phyloP scores from a whole-genome alignment of 2,797 vertebrate species.

The Zalophus californianus region DNA sequence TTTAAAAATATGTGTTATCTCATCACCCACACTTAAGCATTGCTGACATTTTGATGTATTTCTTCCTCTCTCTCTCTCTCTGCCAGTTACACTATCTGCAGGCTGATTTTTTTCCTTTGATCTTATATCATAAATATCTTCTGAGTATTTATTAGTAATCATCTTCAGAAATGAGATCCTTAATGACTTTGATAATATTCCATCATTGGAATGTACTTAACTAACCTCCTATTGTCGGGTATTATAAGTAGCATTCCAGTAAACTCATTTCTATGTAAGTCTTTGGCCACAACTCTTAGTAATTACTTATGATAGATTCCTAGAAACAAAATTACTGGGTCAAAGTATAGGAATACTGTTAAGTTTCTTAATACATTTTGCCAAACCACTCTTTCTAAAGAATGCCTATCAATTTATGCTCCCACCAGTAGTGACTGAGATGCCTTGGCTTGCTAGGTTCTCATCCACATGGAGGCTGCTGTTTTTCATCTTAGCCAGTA shows the following conservation, averaged over 20 bases:
- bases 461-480: not conserved
- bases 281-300: not conserved
- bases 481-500: not conserved
- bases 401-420: not conserved
- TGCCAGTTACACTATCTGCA: not conserved
- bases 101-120: not conserved
- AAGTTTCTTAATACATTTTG: not conserved
- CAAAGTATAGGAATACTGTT: not conserved
- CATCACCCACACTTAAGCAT: not conserved
- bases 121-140: not conserved
- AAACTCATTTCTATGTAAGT: not conserved
- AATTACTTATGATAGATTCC: slow-evolving; percentile 43
- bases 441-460: not conserved
- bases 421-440: not conserved
- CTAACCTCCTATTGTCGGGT: not conserved
- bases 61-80: not conserved
- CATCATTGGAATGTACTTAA: not conserved
- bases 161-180: slow-evolving; percentile 33
- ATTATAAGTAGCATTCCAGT: not conserved
- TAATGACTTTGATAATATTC: not conserved
- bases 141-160: not conserved
- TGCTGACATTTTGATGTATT: slow-evolving; percentile 3
- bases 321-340: slow-evolving; percentile 38
- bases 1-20: slow-evolving; percentile 3
- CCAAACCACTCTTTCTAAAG: not conserved